These are phyloP conservation scores for Agriotes lineatus DNA, from an alignment of 2,888 invertebrate species.

Conservation along the genomic window DNA sequence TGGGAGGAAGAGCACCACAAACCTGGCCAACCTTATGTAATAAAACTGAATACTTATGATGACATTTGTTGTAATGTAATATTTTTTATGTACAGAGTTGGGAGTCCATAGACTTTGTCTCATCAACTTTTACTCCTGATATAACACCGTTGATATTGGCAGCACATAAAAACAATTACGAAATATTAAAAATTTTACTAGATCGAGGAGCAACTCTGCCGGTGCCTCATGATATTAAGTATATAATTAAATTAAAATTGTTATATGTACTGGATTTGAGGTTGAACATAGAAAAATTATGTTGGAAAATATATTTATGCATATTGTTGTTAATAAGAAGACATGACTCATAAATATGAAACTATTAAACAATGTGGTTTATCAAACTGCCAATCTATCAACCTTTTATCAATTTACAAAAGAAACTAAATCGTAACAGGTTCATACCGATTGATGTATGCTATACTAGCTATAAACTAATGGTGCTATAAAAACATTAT, in stretches of 20 bases:
- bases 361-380: too few species aligned
- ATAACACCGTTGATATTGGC: slow-evolving; percentile 96
- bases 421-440: too few species aligned
- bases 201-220: slow-evolving; percentile 94
- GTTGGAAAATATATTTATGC: too few species aligned
- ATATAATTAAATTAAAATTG: slow-evolving; percentile 58
- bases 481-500: too few species aligned
- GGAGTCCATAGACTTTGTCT: slow-evolving; percentile 84
- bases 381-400: too few species aligned
- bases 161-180: slow-evolving; percentile 96
- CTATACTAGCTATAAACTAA: too few species aligned
- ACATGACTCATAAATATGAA: too few species aligned
- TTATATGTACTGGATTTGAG: background rate
- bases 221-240: slow-evolving; percentile 92
- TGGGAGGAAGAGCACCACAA: slow-evolving; percentile 89
- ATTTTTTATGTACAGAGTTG: slow-evolving; percentile 74
- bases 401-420: too few species aligned
- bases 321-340: too few species aligned
- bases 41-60: background rate
- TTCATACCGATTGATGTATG: too few species aligned
- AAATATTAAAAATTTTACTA: slow-evolving; percentile 93
- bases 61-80: too few species aligned
- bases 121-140: slow-evolving; percentile 92
- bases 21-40: slow-evolving; percentile 83
- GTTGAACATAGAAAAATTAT: too few species aligned